phyloP scores from a whole-genome alignment of 2,797 vertebrate genomes.

The Spinibarbus caldwelli region DNA sequence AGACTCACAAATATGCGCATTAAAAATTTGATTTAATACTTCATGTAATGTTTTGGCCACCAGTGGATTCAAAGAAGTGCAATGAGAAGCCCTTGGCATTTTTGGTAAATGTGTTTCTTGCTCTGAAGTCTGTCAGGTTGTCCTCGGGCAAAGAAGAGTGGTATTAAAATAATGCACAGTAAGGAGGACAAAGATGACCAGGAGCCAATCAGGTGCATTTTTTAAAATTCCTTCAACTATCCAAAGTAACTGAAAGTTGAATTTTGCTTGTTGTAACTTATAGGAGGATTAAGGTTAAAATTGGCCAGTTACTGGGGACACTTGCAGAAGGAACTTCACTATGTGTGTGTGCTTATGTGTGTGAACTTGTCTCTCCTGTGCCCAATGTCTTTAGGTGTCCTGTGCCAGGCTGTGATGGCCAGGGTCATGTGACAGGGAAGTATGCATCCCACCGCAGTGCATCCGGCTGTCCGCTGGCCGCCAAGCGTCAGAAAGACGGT shows the following conservation, averaged over 20 bases:
- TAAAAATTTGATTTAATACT: background rate
- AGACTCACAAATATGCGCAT: slow-evolving; percentile 10
- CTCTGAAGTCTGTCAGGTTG: slow-evolving; percentile 92
- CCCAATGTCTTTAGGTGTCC: slow-evolving; percentile 86
- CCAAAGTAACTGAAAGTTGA: too few relatives aligned
- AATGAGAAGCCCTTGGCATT: background rate
- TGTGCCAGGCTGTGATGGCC: slow-evolving; percentile 95
- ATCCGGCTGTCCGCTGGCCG: slow-evolving; percentile 94
- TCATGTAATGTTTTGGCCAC: background rate
- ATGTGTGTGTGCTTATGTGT: background rate
- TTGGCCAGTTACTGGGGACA: background rate
- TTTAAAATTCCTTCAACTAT: background rate
- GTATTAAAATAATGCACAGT: slow-evolving; percentile 96
- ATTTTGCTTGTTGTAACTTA: background rate
- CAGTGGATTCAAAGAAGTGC: slow-evolving; percentile 13
- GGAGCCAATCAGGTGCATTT: slow-evolving; percentile 93
- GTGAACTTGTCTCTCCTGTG: background rate
- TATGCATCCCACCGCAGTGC: slow-evolving; percentile 98
- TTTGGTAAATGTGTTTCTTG: slow-evolving; percentile 39
- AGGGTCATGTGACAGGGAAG: slow-evolving; percentile 98
- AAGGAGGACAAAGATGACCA: slow-evolving; percentile 99
- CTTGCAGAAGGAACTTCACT: background rate
- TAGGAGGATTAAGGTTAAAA: background rate
- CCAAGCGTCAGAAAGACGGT: slow-evolving; percentile 96
- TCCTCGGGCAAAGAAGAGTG: slow-evolving; percentile 96